phyloP scores from a whole-genome alignment of 2,797 vertebrate genomes.

The Chrosomus eos region DNA sequence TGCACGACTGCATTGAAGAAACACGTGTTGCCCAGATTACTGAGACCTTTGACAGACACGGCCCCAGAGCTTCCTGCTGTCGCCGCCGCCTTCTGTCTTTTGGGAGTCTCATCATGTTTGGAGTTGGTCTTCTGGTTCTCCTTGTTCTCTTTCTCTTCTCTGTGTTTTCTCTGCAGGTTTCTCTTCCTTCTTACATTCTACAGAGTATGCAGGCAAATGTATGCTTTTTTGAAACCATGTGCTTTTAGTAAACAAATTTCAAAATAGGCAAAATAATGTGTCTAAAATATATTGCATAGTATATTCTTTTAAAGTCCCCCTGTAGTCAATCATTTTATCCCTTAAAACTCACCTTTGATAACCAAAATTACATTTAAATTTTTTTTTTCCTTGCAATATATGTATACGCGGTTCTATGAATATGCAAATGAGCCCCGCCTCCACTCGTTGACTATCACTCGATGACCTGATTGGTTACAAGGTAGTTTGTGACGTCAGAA shows the following conservation, averaged over 20 bases:
- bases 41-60: conserved; percentile 87
- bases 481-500: too few relatives aligned
- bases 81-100: conserved; percentile 56
- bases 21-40: conserved; percentile 97
- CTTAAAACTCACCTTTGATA: too few relatives aligned
- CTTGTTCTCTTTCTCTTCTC: not conserved
- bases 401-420: too few relatives aligned
- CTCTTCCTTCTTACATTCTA: conserved; percentile 65
- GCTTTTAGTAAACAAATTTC: not conserved
- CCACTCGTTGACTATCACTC: too few relatives aligned
- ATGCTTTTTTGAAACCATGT: not conserved
- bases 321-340: too few relatives aligned
- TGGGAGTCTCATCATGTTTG: conserved; percentile 74
- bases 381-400: too few relatives aligned
- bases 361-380: too few relatives aligned
- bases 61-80: conserved; percentile 30
- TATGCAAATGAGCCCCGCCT: too few relatives aligned
- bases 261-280: not conserved
- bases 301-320: not conserved
- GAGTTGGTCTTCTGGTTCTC: conserved; percentile 61
- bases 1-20: conserved; percentile 98
- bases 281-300: not conserved
- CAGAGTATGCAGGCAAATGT: not conserved
- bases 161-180: conserved; percentile 18
- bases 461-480: too few relatives aligned